Base-by-base conservation (phyloP, 1,140 invertebrate genomes). In the Drosophila elegans region DNA sequence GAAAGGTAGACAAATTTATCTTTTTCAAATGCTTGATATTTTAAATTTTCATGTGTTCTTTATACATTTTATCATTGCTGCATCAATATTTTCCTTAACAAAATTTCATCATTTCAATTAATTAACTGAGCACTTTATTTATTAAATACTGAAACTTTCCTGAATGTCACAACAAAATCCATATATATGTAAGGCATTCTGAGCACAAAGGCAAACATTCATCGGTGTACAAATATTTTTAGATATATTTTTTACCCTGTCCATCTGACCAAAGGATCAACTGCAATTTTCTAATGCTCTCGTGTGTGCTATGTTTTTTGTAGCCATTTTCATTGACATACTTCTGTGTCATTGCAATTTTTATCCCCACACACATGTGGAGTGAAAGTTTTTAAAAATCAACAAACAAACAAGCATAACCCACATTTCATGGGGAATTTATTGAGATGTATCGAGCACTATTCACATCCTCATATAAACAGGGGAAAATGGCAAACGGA, bases 241-340 rank as follows among this genome's bases (percentile, higher is more conserved):
- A 41, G 21, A 52, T 44, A 13, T 49, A 25, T 54, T 61, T 73
- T 12, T 53, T 53, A 38, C 9, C 44, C 51, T 38, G 55, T 29
- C 29, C 55, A 36, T 34, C 16, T 38, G 16, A 25, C 44, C 44
- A 25, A 63, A 44, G 66, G 48, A 71, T 64, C 56, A 62, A 49
- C 16, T 78, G 71, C 71, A 75, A 72, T 73, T 66, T 84, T 84
- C 75, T 83, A 83, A 79, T 83, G 55, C 71, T 68, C 57, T 66
- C 51, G 41, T 55, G 32, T 60, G n/a, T 39, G 29, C 38, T 42
- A n/a, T 56, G 3, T 49, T 13, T 34, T 49, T 52, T 52, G 36
- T 55, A 61, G 56, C 49, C 42, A 60, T 74, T 74, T 59, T 41
- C 45, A 74, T 67, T 73, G 76, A 79, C 77, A 63, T 52, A 72